Conservation (phyloP, 2,797 vertebrate species). For the Remorina albescens region DNA sequence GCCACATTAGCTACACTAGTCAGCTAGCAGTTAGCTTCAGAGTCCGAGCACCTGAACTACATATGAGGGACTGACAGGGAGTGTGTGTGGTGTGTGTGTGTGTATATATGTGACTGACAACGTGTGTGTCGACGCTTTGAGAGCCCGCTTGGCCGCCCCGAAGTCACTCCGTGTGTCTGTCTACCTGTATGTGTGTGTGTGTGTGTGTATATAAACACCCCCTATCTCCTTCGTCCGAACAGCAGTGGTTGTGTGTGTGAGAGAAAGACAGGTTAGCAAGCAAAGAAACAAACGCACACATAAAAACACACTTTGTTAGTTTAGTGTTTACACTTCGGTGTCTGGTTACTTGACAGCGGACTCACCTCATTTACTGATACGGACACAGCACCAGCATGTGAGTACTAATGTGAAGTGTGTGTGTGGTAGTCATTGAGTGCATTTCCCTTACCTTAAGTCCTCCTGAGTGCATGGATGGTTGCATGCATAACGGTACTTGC, state of each 20-base stretch:
- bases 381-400: slow-evolving; percentile 67
- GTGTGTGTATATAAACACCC: slow-evolving; percentile 36
- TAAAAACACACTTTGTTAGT: slow-evolving; percentile 45
- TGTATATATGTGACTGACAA: too few species aligned
- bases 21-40: slow-evolving; percentile 71
- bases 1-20: slow-evolving; percentile 66
- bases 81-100: too few species aligned
- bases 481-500: not conserved
- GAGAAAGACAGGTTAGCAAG: slow-evolving; percentile 51
- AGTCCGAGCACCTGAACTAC: slow-evolving; percentile 33
- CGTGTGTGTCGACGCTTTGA: slow-evolving; percentile 41
- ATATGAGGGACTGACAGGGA: slow-evolving; percentile 17
- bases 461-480: not conserved
- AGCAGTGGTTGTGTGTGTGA: slow-evolving; percentile 24
- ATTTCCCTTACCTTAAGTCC: not conserved
- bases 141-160: slow-evolving; percentile 47
- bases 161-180: slow-evolving; percentile 51
- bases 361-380: slow-evolving; percentile 43
- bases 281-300: slow-evolving; percentile 29
- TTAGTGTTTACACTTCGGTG: slow-evolving; percentile 68
- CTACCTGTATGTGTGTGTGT: slow-evolving; percentile 13
- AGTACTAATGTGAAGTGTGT: slow-evolving; percentile 63
- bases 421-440: slow-evolving; percentile 29
- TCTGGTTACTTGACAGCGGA: slow-evolving; percentile 72
- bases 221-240: slow-evolving; percentile 10